A percentile compares a stretch with the other conserved stretches of the same genome.
Conservation (phyloP, 2,113 vertebrate species). For the Regulus satrapa region DNA sequence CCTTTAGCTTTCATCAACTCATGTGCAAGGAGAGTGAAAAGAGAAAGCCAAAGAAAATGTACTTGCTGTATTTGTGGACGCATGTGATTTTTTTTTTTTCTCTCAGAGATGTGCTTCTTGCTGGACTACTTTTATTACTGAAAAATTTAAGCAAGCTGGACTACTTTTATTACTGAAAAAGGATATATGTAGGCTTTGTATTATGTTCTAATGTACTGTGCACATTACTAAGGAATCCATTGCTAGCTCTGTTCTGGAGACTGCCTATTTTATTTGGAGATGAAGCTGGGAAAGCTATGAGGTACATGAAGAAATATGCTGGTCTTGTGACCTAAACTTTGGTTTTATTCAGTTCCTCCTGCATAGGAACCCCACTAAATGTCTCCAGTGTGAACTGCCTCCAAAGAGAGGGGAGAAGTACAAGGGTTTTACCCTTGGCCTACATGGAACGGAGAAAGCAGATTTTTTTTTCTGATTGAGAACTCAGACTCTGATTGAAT, state of each 20-base stretch:
- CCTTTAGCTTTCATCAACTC: not conserved
- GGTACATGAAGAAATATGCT: not conserved
- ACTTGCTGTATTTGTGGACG: not conserved
- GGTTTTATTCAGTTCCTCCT: not conserved
- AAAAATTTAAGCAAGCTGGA: not conserved
- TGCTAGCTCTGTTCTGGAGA: not conserved
- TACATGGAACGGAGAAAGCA: not conserved
- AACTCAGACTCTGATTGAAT: no score
- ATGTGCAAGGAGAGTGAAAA: not conserved
- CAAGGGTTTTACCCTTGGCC: not conserved
- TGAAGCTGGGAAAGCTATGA: not conserved
- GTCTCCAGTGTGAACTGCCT: not conserved
- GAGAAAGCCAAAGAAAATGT: not conserved
- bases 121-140: not conserved
- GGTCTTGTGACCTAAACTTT: not conserved
- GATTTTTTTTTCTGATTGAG: not conserved
- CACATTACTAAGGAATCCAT: not conserved
- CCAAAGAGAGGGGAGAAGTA: not conserved
- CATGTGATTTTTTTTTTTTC: not conserved
- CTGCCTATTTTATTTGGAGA: not conserved
- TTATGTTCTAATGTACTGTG: not conserved
- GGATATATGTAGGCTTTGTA: not conserved
- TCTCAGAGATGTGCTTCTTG: not conserved
- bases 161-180: not conserved
- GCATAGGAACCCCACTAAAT: not conserved